A percentile compares a stretch with the other conserved stretches of the same genome.
phyloP scores from a whole-genome alignment of 64 coral and sea anemone species.

The Pocillopora verrucosa region DNA sequence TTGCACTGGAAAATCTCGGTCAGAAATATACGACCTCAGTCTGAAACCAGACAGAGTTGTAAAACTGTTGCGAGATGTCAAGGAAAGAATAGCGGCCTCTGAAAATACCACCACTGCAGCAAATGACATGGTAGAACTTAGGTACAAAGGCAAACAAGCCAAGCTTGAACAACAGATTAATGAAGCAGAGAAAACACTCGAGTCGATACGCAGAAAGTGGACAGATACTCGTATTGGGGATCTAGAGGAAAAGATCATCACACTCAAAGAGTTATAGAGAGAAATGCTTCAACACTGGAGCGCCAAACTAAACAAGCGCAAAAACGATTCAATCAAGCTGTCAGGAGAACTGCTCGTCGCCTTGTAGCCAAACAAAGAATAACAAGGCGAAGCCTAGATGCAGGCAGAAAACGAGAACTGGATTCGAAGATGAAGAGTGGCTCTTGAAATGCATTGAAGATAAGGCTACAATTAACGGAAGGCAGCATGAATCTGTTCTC shows the following conservation, averaged over 20 bases:
- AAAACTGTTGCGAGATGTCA: slow-evolving; percentile 15
- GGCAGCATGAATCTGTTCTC: slow-evolving; percentile 57
- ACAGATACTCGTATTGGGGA: slow-evolving; percentile 21
- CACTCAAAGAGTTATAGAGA: slow-evolving; percentile 28
- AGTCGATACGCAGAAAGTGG: too few species aligned
- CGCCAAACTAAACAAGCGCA: slow-evolving; percentile 29
- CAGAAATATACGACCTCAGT: slow-evolving; percentile 39
- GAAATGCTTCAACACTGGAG: slow-evolving; percentile 21
- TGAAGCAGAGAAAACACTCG: too few species aligned
- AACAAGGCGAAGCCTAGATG: slow-evolving; percentile 41
- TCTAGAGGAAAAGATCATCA: slow-evolving; percentile 16
- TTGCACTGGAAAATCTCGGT: slow-evolving; percentile 44
- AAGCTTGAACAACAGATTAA: slow-evolving; percentile 28
- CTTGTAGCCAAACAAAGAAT: slow-evolving; percentile 31
- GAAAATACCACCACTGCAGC: slow-evolving; percentile 34
- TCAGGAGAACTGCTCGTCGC: slow-evolving; percentile 17
- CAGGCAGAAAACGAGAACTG: slow-evolving; percentile 25
- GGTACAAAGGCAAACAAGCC: slow-evolving; percentile 26
- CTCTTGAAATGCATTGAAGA: slow-evolving; percentile 46
- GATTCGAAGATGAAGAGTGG: slow-evolving; percentile 50
- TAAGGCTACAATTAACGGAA: slow-evolving; percentile 46
- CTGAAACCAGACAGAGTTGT: slow-evolving; percentile 38
- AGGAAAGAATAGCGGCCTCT: slow-evolving; percentile 15
- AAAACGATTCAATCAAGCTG: slow-evolving; percentile 17
- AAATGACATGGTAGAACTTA: slow-evolving; percentile 48